Evolutionary conservation across 2,113 vertebrate genomes (phyloP), one percentile per base, ranked within the genome.

Genomic region (Alouatta palliata): DNA sequence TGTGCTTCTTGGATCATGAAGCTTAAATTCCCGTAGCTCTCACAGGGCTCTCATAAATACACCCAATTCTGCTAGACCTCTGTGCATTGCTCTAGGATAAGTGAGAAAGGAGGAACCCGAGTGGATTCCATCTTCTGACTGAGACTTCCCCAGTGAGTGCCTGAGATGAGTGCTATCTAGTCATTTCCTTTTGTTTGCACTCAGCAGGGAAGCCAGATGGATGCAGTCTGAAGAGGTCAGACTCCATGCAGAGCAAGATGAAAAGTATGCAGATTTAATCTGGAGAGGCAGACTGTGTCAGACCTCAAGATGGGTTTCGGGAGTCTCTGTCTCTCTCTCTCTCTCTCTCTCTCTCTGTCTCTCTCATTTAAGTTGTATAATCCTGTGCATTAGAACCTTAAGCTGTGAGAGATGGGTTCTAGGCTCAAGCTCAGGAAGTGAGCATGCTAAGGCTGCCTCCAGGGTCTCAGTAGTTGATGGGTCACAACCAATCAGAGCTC

Each of bases 401-500:
- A 21, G 0, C 37, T 81, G 12, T 43, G 27, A 80, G 20, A 75
- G 10, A 8, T 23, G 23, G 40, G 40, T 17, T 19, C 43, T 4
- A 32, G 21, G 73, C 16, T 77, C 76, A 79, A 1, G 21, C 7
- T 0, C 35, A 56, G 58, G 40, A 64, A 27, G 23, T 32, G 20
- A 25, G 19, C 17, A 5, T 90, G 40, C 13, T 68, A 43, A 79
- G 52, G 19, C 7, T n/a, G 80, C 35, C 58, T 71, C 37, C 52
- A 56, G 16, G 2, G 19, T 45, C 56, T 70, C 43, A 66, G 43
- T 27, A 56, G 25, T 14, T 6, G 21, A 19, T 32, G 66, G n/a
- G 6, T 23, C 19, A 27, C 1, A 32, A 9, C 5, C 17, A 79
- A 14, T 73, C 2, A 82, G 6, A 11, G 0, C 35, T n/a, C 2